Base-by-base conservation (phyloP, 2,113 vertebrate species). In the Tragulus kanchil region DNA sequence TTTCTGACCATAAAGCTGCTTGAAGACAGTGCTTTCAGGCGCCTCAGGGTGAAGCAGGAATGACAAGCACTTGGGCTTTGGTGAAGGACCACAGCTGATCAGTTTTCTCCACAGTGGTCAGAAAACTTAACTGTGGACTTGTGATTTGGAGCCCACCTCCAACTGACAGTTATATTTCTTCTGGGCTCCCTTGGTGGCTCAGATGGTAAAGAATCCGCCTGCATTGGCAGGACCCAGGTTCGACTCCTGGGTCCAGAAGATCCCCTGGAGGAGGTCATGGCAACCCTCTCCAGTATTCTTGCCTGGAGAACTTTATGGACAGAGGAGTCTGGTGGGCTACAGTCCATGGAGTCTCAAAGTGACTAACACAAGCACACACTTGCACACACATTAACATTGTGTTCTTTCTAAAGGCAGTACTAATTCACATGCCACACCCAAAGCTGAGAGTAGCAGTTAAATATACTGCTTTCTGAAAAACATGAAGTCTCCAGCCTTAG, bases 1-100 rank as follows among this genome's bases (percentile, higher is more conserved):
- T 28, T 92, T 83, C n/a, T 81, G 93, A 84, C 6, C 54, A 54
- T 5, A 92, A 3, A 62, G 21, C 42, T 5, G 2, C 65, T 58
- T 52, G 73, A 25, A 89, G 52, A 56, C 4, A 26, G 3, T 17
- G 52, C 16, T 42, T 58, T 19, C 6, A 26, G 61, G 58, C 26
- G 31, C 64, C 82, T 92, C 36, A 3, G 48, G 61, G 21, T 58
- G 31, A 89, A 62, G 85, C 85, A 45, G 61, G 52, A 94, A n/a
- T 85, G 64, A 65, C 58, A 56, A 92, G 87, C 92, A 81, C 84
- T 94, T n/a, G 81, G 69, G 45, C 45, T 61, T 36, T 59, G 88
- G 52, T 59, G 0, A 4, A 36, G 91, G 67, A 16, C 89, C 59
- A n/a, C 1, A 15, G 19, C 36, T 77, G 89, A 61, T 94, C 61